Evolutionary conservation across 2,797 vertebrate species (phyloP), one percentile per base, ranked within the genome.

Genomic region (Brotula barbata): DNA sequence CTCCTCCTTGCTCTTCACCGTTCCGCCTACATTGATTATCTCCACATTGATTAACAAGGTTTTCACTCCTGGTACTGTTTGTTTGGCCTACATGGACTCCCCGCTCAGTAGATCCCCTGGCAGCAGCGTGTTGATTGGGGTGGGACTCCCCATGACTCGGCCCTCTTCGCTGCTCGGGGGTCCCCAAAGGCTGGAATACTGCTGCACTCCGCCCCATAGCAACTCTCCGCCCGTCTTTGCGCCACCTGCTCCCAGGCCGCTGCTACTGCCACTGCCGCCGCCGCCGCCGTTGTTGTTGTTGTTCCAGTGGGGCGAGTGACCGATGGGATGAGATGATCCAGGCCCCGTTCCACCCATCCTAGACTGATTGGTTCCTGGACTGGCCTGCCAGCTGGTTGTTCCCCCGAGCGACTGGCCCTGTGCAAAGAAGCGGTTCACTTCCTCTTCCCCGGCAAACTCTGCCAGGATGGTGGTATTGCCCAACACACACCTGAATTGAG

Each of bases 351-450:
- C 91, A 41, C 94, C 94, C 73, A 96, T 92, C 88, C 95, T 93
- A 40, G 84, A 91, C 89, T 96, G 96, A 93, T 95, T 92, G 90
- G 93, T 89, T 84, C 94, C 93, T 0, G 95, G 92, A 75, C 84
- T 78, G 82, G 95, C 93, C 73, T 98, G 96, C 96, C 96, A 98
- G 92, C 94, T 91, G 73, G 94, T 93, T 70, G 94, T 94, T 71
- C 92, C 93, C 58, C 94, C 91, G 57, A 96, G 93, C 61, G 94
- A 94, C 93, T 96, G 96, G 92, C 96, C 93, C 93, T 98, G 96
- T 97, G 96, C 96, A 97, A 98, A 98, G 94, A 98, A 98, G 89
- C 96, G 95, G 89, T 94, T 97, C 79, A 98, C 96, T 88, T 98
- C 96, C 92, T 98, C 96, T 91, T 98, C 96, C 83, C 96, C 95